A percentile compares a stretch with the other conserved stretches of the same genome.
phyloP scores from a whole-genome alignment of 1,140 invertebrate species.

The Pteromalus puparum region DNA sequence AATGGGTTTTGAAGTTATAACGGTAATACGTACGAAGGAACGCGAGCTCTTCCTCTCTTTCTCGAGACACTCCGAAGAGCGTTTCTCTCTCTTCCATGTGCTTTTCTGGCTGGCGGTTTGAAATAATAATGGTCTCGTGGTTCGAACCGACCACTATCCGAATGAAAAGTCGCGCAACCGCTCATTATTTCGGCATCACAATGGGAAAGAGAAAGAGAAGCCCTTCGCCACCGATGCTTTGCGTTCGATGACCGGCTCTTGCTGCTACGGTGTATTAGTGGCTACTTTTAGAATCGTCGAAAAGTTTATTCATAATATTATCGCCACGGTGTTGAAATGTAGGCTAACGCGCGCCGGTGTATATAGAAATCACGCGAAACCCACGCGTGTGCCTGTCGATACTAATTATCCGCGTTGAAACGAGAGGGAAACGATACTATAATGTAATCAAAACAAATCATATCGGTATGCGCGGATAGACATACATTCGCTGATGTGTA shows the following conservation, averaged over 20 bases:
- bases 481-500: no score
- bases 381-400: no score
- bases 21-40: conserved; percentile 29
- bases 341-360: no score
- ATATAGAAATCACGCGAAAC: no score
- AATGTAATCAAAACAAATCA: background rate
- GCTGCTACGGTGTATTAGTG: background rate
- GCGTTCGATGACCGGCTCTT: no score
- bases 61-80: no score
- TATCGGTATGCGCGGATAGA: background rate
- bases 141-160: background rate
- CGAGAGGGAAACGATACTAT: background rate
- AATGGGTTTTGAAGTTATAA: conserved; percentile 42
- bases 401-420: background rate
- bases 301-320: no score
- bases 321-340: no score
- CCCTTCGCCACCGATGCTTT: no score
- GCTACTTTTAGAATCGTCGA: no score
- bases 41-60: conserved; percentile 25
- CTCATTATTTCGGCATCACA: conserved; percentile 8
- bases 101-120: conserved; percentile 11
- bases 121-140: conserved; percentile 16
- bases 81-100: background rate
- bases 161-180: background rate
- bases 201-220: background rate